A percentile compares a stretch with the other conserved stretches of the same genome.
phyloP scores from a whole-genome alignment of 2,113 vertebrate species.

The Eonycteris spelaea region DNA sequence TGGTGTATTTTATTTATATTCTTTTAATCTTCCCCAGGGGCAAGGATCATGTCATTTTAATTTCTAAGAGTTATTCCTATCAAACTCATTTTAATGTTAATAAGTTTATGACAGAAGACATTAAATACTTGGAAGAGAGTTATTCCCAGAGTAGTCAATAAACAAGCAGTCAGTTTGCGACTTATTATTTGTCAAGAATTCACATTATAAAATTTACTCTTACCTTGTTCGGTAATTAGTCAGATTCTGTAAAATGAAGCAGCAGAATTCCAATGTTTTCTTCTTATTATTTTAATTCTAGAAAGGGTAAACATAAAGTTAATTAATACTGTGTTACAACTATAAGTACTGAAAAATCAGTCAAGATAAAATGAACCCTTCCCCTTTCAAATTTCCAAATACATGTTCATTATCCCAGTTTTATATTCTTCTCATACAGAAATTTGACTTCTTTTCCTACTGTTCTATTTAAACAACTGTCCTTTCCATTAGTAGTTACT shows the following conservation, averaged over 20 bases:
- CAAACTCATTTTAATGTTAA: neutral
- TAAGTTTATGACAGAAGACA: neutral
- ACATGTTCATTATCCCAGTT: neutral
- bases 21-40: neutral
- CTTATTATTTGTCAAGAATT: neutral
- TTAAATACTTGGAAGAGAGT: neutral
- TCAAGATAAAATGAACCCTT: neutral
- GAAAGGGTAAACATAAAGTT: neutral
- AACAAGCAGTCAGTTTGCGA: neutral
- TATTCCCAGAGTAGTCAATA: neutral
- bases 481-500: neutral
- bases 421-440: neutral
- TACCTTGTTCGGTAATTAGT: conserved; percentile 25
- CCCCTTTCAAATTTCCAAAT: neutral
- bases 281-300: conserved; percentile 12
- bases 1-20: neutral
- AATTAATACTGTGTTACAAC: neutral
- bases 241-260: neutral
- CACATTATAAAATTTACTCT: conserved; percentile 2
- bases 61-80: neutral
- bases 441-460: neutral
- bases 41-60: neutral
- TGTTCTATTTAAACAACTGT: neutral
- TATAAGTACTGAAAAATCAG: neutral
- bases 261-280: neutral